Percentiles rank a stretch among this genome's conserved stretches.
phyloP scores from a whole-genome alignment of 2,113 vertebrate species.

The Irena cyanogastra region DNA sequence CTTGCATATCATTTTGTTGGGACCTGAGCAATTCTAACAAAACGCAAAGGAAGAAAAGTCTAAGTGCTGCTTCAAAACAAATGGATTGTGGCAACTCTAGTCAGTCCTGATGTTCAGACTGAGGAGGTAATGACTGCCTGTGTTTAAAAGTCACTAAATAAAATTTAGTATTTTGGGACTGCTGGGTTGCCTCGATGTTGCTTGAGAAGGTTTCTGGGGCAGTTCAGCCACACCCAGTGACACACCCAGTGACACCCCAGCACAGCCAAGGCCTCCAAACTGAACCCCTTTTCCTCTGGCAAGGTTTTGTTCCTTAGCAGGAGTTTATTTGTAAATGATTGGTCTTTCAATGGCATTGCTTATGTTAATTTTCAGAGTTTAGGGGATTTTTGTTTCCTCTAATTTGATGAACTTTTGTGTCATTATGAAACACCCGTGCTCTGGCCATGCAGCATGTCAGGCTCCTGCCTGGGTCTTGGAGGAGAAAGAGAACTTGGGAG shows the following conservation, averaged over 20 bases:
- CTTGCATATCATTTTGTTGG: not conserved
- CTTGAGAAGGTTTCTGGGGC: not conserved
- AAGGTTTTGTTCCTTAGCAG: not conserved
- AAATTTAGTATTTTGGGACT: not conserved
- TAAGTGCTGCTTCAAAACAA: not conserved
- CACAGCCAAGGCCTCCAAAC: not conserved
- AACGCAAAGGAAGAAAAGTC: not conserved
- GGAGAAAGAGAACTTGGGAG: not conserved
- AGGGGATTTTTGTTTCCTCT: not conserved
- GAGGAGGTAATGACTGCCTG: not conserved
- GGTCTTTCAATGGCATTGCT: not conserved
- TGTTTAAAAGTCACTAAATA: not conserved
- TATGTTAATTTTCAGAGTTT: not conserved
- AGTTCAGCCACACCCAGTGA: not conserved
- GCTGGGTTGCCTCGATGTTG: not conserved
- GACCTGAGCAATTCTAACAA: not conserved
- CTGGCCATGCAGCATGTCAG: not conserved
- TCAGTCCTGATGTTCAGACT: not conserved
- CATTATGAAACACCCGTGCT: rapidly evolving
- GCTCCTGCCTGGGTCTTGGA: not conserved
- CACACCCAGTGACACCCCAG: not conserved
- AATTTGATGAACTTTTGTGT: too few species aligned
- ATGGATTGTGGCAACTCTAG: not conserved
- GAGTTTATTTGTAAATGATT: not conserved
- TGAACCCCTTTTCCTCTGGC: not conserved